Conservation (phyloP, 2,797 vertebrate species). For the Erethizon dorsatum region DNA sequence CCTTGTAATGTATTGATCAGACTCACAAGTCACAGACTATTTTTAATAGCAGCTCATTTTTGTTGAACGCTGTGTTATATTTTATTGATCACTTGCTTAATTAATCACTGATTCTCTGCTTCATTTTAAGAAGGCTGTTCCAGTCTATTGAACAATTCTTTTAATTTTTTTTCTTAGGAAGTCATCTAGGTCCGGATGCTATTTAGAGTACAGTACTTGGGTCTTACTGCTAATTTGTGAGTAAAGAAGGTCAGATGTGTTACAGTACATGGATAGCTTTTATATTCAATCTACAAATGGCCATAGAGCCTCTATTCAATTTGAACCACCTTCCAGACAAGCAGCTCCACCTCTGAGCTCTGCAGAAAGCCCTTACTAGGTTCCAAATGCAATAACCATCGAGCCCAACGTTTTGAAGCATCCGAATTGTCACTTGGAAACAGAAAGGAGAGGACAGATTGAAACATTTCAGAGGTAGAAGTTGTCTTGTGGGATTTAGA, state of each 20-base stretch:
- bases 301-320: neutral
- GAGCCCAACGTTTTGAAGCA: neutral
- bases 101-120: constrained; percentile 54
- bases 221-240: constrained; percentile 21
- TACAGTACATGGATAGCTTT: neutral
- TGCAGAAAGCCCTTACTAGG: constrained; percentile 15
- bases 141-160: constrained; percentile 48
- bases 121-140: constrained; percentile 59
- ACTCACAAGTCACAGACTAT: constrained; percentile 9
- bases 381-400: constrained; percentile 2
- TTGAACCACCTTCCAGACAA: neutral
- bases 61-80: constrained; percentile 65
- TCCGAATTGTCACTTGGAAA: neutral
- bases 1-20: constrained; percentile 47
- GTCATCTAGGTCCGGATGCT: neutral
- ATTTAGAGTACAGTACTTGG: constrained; percentile 13
- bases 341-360: neutral
- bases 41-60: constrained; percentile 47
- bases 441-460: neutral
- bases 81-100: constrained; percentile 69
- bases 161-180: neutral
- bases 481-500: constrained; percentile 1
- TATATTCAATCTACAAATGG: neutral
- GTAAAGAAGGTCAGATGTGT: neutral
- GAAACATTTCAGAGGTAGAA: constrained; percentile 7